Evolutionary conservation across 2,797 vertebrate species (phyloP).

Genomic region (Amniataba percoides): DNA sequence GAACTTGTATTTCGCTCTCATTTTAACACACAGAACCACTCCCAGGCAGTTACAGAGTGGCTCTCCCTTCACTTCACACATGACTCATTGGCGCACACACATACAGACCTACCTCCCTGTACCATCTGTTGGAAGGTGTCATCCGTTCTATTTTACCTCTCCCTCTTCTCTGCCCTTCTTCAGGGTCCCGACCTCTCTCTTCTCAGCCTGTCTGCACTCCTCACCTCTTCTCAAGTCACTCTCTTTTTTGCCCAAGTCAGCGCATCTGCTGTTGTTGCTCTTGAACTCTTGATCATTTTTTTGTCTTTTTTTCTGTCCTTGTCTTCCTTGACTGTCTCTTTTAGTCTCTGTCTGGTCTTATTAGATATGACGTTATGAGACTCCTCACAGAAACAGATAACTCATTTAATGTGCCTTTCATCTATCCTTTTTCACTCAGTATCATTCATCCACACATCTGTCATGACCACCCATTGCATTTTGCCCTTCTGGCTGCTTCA

Average conservation of each 20-base stretch:
- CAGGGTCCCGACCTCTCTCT: constrained; percentile 37
- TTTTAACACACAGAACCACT: background rate
- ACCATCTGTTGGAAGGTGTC: constrained; percentile 69
- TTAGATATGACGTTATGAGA: background rate
- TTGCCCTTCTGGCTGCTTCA: constrained; percentile 17
- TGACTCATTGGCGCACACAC: constrained; percentile 2
- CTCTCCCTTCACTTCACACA: constrained; percentile 4
- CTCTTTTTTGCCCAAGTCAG: constrained; percentile 51
- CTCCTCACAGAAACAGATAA: constrained; percentile 8
- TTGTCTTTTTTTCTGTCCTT: constrained; percentile 12
- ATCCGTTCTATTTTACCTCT: constrained; percentile 43
- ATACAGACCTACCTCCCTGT: background rate
- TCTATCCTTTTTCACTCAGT: constrained; percentile 14
- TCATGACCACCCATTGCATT: constrained; percentile 5
- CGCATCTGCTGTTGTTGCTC: constrained; percentile 58
- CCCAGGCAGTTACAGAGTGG: background rate
- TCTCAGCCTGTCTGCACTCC: constrained; percentile 40
- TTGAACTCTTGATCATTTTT: constrained; percentile 19
- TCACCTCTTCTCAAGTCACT: constrained; percentile 40
- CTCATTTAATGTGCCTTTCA: constrained; percentile 19
- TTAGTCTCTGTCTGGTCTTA: background rate
- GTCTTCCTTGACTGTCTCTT: background rate
- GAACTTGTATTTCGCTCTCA: background rate
- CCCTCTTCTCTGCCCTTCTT: constrained; percentile 25
- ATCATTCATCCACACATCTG: constrained; percentile 13